Base-by-base conservation (phyloP, 2,797 vertebrate genomes). In the Takifugu rubripes region DNA sequence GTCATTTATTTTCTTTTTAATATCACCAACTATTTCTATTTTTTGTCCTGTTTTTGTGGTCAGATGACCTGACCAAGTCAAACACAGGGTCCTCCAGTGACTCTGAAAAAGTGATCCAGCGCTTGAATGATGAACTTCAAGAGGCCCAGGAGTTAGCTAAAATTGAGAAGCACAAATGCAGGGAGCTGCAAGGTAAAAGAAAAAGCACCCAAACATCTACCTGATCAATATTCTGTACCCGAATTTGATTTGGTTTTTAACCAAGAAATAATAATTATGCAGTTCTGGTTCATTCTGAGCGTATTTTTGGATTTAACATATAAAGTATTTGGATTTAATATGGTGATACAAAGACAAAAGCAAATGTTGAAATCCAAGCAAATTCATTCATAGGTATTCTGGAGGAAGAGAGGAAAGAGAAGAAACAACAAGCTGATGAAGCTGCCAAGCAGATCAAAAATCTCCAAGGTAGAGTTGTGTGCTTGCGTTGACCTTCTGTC, bases 151-250 rank as follows among this genome's bases (percentile, higher is more conserved):
- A 97, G 75, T 86, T 91, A 69, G 94, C 93, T 79, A 94, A 92
- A 69, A 80, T 84, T 55, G 94, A 93, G 89, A 95, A 94, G 85
- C 92, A 93, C 86, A 98, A 94, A 88, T 94, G 90, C 89, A 89
- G 91, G 80, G 95, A 98, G 86, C 90, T 98, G 71, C 94, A 97
- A 93, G 95, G 97, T 99, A 92, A 90, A 46, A 46, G 5, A 17
- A 16, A 16, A 17, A 17, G 4, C 6, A 16, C 17, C 43, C 43
- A 44, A 43, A n/a, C 17, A 17, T 44, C 43, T 3, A 8, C 43
- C 12, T 40, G 36, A 40, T 40, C 36, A 40, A 14, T 40, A 40
- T 40, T 33, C 10, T 33, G 33, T 10, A 33, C 11, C 33, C 7
- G 5, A 33, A 9, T 33, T 33, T 33, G 33, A 9, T 33, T 29